A percentile compares a stretch with the other conserved stretches of the same genome.
These are phyloP conservation scores for Agriopis leucophaearia DNA, from an alignment of 2,888 invertebrate genomes.

Conservation along the genomic window DNA sequence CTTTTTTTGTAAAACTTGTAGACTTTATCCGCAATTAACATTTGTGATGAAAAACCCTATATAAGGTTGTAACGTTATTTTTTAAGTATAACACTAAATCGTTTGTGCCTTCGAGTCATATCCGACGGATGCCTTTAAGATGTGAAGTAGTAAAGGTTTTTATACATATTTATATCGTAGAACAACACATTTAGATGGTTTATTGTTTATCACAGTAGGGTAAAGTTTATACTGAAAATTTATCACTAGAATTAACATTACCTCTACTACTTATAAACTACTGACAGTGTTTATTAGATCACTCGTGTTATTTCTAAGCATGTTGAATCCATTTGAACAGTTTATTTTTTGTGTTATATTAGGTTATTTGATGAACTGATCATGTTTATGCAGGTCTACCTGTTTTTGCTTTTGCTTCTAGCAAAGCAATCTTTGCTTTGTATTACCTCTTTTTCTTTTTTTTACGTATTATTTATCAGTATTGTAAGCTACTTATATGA, in stretches of 20 bases:
- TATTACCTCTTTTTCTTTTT: slow-evolving; percentile 41
- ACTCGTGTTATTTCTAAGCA: slow-evolving; percentile 67
- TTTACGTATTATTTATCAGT: slow-evolving; percentile 68
- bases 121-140: slow-evolving; percentile 80
- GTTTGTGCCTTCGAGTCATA: slow-evolving; percentile 84
- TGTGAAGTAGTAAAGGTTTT: slow-evolving; percentile 76
- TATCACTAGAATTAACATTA: slow-evolving; percentile 42
- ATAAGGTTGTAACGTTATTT: slow-evolving; percentile 63
- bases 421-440: slow-evolving; percentile 36
- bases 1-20: slow-evolving; percentile 40
- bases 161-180: slow-evolving; percentile 72
- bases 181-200: slow-evolving; percentile 64
- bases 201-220: slow-evolving; percentile 63
- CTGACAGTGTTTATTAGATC: slow-evolving; percentile 48
- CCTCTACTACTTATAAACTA: slow-evolving; percentile 19
- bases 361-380: slow-evolving; percentile 25
- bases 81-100: slow-evolving; percentile 58
- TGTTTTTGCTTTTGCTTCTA: slow-evolving; percentile 43
- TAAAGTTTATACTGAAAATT: slow-evolving; percentile 56
- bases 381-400: slow-evolving; percentile 3
- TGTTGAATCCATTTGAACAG: slow-evolving; percentile 82
- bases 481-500: slow-evolving; percentile 60
- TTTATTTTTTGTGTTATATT: slow-evolving; percentile 80
- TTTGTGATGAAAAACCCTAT: slow-evolving; percentile 57
- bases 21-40: slow-evolving; percentile 58